Evolutionary conservation across 2,113 vertebrate genomes (phyloP), one percentile per base, ranked within the genome.

Genomic region (Menidia beryllina): DNA sequence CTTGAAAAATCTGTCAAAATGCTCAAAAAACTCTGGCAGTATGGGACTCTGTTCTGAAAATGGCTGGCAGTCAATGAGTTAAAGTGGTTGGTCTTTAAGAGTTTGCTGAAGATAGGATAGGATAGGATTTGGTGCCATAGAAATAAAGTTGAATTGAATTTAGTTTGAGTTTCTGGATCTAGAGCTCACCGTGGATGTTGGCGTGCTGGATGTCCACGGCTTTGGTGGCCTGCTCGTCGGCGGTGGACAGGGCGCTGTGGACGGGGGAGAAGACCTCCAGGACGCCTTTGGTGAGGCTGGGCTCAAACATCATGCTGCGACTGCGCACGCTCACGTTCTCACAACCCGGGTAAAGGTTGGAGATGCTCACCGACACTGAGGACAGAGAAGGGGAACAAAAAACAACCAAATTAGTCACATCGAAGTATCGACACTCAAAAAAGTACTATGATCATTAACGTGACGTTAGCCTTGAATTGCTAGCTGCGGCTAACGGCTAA

Each of bases 221-320:
- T 85, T 94, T 95, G 0, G 96, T 97, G 71, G 96, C 95, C 73
- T 95, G 95, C 17, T 97, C 96, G 72, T 97, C 96, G 3, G 92
- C 86, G 2, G 93, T 25, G 63, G 93, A 95, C 69, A 93, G 91
- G 53, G 92, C 82, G 53, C 71, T 92, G 90, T 94, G 93, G 71
- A 93, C 89, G 3, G 96, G 96, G 26, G 95, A 95, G 0, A 99
- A 97, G 60, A 96, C 94, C 90, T 98, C 97, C 78, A 98, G 91
- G n/a, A 97, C 90, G 0, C 98, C 97, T 90, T 98, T 98, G 79
- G 97, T 98, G 75, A 99, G 93, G 58, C 96, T 97, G 0, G 98
- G 98, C 88, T 99, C 98, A 19, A 99, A 99, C 96, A 99, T 98
- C 98, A 99, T 99, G 87, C 97, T 99, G 55, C 97, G 96, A 67